Evolutionary conservation across 2,888 invertebrate genomes (phyloP).

Genomic region (Griposia aprilina): DNA sequence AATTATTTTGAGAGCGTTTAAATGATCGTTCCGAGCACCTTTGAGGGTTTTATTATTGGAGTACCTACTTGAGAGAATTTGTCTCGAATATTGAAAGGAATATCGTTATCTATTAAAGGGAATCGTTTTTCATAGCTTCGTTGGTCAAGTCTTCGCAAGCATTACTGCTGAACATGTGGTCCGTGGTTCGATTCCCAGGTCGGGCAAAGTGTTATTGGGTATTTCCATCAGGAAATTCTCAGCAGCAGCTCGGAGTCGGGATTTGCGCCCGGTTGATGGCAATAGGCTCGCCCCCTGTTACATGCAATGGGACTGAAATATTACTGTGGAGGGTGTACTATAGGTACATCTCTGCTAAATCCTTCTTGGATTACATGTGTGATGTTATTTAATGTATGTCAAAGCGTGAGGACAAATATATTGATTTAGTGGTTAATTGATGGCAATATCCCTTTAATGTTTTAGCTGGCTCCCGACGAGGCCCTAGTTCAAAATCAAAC

Average conservation of each 20-base stretch:
- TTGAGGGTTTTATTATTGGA: slow-evolving; percentile 28
- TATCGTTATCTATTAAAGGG: background rate
- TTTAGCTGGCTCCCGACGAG: no score
- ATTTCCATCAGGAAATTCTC: background rate
- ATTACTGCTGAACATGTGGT: background rate
- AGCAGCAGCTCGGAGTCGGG: background rate
- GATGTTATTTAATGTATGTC: background rate
- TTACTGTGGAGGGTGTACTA: no score
- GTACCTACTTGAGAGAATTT: slow-evolving; percentile 23
- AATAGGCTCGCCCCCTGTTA: no score
- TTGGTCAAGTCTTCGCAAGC: background rate
- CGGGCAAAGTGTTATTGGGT: background rate
- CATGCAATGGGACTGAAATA: no score
- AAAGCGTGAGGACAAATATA: no score
- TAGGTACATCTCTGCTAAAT: background rate
- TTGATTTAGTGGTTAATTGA: no score
- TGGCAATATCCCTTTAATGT: no score
- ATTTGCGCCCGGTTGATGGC: no score
- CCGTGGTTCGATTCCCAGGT: background rate
- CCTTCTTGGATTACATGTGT: background rate
- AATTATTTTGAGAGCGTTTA: slow-evolving; percentile 56
- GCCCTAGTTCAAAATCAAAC: no score
- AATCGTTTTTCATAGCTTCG: background rate
- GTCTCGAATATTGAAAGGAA: slow-evolving; percentile 19
- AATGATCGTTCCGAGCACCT: slow-evolving; percentile 41